Base-by-base conservation (phyloP, 2,113 vertebrate species). In the Ceuthmochares aereus region DNA sequence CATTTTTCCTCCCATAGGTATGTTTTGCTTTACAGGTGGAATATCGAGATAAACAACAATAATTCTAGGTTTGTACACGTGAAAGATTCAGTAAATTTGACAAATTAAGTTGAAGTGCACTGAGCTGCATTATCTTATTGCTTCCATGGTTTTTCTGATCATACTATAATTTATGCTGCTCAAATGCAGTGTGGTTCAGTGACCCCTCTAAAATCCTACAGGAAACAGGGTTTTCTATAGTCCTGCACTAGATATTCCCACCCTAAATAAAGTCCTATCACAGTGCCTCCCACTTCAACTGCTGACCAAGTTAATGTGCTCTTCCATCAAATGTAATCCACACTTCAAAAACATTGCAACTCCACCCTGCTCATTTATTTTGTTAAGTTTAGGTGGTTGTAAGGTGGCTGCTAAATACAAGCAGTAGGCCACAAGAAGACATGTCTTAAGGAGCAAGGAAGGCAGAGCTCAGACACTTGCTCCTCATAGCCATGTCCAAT, bases 1-100 rank as follows among this genome's bases (percentile, higher is more conserved):
- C 14, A 60, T 67, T 93, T 96, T 90, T 80, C 81, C 78, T 87
- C 82, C 87, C 79, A 55, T 14, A 74, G 55, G 14, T 52, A 7
- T 0, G 15, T 40, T 67, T 70, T 59, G 55, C n/a, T 29, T 56
- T 89, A 91, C 63, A 91, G 54, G 68, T 89, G 87, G 95, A 95
- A 49, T 59, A 32, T 54, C 25, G 32, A 97, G 49, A 89, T 55
- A 91, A 81, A 79, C 67, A 94, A 87, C 20, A 83, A 14, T 26
- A 84, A 69, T 56, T 93, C 34, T 87, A 83, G 84, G 62, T 30
- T 90, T 49, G 69, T 74, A 84, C 40, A 93, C 42, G 72, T 90
- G 34, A 60, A 96, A 76, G 69, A 40, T 69, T 95, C 89, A 87
- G 80, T n/a, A 75, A 80, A n/a, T 88, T 68, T 94, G 81, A 86